Evolutionary conservation across 2,888 invertebrate genomes (phyloP), one percentile per base, ranked within the genome.

Genomic region (Drosophila aldrichi): DNA sequence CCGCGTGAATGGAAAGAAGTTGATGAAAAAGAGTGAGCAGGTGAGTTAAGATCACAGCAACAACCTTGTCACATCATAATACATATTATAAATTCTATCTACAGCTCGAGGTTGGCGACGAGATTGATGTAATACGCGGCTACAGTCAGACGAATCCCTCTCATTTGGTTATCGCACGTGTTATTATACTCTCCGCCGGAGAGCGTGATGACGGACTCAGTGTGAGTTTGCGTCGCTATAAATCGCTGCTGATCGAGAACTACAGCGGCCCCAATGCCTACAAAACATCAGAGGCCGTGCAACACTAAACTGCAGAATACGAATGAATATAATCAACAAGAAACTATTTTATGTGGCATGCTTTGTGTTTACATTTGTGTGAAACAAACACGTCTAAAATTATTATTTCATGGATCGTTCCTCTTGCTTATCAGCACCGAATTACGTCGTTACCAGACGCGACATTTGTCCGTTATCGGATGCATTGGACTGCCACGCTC

Each of bases 111-210:
- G 77, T 94, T 68, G 96, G 96, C 14, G 97, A 97, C 93, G 96
- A 97, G 93, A 94, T 97, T 70, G 97, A 97, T 93, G 89, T 97
- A 0, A 94, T 97, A 67, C 95, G 95, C 92, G 95, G 95, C 58
- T 93, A 94, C 3, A 96, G 95, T 86, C 93, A 94, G 0, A 93
- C 94, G 12, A 97, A 97, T 93, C 94, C 96, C 10, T 94, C 95
- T 4, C 95, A 96, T 88, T 90, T 97, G 54, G 93, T 95, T 79
- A 94, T 97, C 20, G 94, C 96, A 9, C 94, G 97, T 87, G 94
- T 97, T 16, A 95, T 95, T 91, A 92, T 97, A 69, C 78, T 96
- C 16, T 93, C 93, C 8, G 93, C 94, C 16, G 81, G 65, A 25
- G 93, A 94, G 12, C 94, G 94, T 70, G 94, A 95, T 67, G 95